A percentile compares a stretch with the other conserved stretches of the same genome.
Conservation (phyloP, 2,797 vertebrate genomes). For the Chiloscyllium punctatum region DNA sequence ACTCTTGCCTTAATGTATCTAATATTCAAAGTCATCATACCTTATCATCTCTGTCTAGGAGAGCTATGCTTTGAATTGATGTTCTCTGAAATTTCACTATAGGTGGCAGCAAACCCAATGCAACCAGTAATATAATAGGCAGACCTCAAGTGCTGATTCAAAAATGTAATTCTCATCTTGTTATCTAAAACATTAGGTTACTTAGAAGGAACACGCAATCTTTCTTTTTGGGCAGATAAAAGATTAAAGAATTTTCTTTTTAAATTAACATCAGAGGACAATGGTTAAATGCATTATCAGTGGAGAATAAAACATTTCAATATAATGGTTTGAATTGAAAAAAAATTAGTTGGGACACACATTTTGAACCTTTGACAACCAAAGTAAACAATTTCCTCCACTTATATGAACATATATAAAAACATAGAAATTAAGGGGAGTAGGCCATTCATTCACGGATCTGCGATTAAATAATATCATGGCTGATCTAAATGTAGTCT, state of each 20-base stretch:
- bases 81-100: neutral
- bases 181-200: neutral
- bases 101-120: neutral
- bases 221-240: neutral
- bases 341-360: too few relatives aligned
- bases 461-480: too few relatives aligned
- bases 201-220: neutral
- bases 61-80: neutral
- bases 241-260: neutral
- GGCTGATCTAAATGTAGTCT: too few relatives aligned
- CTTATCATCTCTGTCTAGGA: neutral
- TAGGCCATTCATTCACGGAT: too few relatives aligned
- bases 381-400: too few relatives aligned
- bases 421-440: too few relatives aligned
- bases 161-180: neutral
- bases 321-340: too few relatives aligned
- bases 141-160: neutral
- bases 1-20: neutral
- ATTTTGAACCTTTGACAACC: too few relatives aligned
- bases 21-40: neutral
- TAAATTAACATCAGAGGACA: neutral
- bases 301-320: too few relatives aligned
- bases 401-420: too few relatives aligned
- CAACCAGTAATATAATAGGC: neutral
- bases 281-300: neutral